phyloP scores from a whole-genome alignment of 2,888 invertebrate genomes.

The Metallyticus violacea region DNA sequence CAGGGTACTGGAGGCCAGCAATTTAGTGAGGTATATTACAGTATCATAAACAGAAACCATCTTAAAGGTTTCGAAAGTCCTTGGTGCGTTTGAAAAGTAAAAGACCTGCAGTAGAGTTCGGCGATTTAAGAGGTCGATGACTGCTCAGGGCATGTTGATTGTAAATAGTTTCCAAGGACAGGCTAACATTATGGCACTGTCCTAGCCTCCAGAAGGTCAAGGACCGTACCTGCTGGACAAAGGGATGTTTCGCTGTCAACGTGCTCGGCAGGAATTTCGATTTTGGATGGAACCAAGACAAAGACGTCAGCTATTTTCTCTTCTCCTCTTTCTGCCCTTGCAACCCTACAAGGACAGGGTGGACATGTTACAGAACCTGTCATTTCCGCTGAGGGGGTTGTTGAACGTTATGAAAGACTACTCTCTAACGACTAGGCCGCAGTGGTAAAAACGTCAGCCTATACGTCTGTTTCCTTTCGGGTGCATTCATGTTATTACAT shows the following conservation, averaged over 20 bases:
- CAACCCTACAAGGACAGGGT: not conserved
- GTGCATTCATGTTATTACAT: not conserved
- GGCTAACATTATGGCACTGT: not conserved
- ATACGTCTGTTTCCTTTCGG: not conserved
- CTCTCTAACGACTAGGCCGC: not conserved
- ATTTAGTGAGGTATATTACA: not conserved
- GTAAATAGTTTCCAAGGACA: not conserved
- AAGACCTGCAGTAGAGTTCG: not conserved
- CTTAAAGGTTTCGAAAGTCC: not conserved
- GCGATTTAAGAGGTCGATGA: not conserved
- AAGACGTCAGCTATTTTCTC: not conserved
- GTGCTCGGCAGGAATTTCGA: not conserved
- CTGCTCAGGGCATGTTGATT: not conserved
- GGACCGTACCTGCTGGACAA: not conserved
- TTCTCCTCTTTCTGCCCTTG: not conserved
- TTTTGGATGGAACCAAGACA: not conserved
- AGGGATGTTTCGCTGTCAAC: not conserved
- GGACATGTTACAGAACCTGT: constrained; percentile 2
- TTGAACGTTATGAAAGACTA: not conserved
- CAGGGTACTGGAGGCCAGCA: not conserved
- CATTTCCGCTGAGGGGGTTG: not conserved
- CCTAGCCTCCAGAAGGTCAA: not conserved
- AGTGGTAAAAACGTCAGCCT: not conserved
- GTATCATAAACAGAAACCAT: not conserved
- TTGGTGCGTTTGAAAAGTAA: not conserved